A percentile compares a stretch with the other conserved stretches of the same genome.
phyloP scores from a whole-genome alignment of 2,888 invertebrate genomes.

The Clusia tigrina region DNA sequence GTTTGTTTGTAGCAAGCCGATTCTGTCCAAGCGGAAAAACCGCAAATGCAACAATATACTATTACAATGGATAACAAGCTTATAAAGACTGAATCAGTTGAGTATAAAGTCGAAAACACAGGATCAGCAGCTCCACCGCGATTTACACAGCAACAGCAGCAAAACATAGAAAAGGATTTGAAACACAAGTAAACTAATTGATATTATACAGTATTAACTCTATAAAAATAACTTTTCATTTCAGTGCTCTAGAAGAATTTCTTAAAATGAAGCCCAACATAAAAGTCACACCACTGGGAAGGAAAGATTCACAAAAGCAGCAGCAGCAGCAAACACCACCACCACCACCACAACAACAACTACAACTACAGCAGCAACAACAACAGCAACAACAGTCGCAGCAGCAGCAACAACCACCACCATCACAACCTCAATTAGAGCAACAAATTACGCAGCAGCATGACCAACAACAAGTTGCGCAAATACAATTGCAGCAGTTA shows the following conservation, averaged over 20 bases:
- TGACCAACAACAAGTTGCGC: constrained; percentile 37
- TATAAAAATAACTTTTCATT: constrained; percentile 16
- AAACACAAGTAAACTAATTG: constrained; percentile 56
- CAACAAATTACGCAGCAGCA: constrained; percentile 37
- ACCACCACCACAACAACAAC: constrained; percentile 33
- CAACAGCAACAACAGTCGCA: constrained; percentile 31
- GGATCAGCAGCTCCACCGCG: constrained; percentile 35
- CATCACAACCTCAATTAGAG: constrained; percentile 19
- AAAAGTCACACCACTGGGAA: constrained; percentile 58
- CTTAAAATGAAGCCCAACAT: constrained; percentile 62
- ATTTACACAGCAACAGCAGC: constrained; percentile 25
- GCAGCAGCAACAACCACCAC: constrained; percentile 34
- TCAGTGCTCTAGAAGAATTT: constrained; percentile 60
- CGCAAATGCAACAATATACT: constrained; percentile 61
- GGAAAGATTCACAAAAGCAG: constrained; percentile 35
- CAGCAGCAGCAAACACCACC: constrained; percentile 38
- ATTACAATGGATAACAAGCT: constrained; percentile 59
- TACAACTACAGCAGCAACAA: constrained; percentile 39
- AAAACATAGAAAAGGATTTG: constrained; percentile 52
- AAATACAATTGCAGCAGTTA: constrained; percentile 37
- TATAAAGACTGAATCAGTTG: constrained; percentile 49
- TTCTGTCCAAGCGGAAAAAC: constrained; percentile 31
- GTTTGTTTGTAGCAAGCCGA: constrained; percentile 27
- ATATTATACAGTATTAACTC: not conserved
- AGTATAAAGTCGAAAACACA: constrained; percentile 51